A percentile compares a stretch with the other conserved stretches of the same genome.
phyloP scores from a whole-genome alignment of 2,888 invertebrate genomes.

The Erebia palarica region DNA sequence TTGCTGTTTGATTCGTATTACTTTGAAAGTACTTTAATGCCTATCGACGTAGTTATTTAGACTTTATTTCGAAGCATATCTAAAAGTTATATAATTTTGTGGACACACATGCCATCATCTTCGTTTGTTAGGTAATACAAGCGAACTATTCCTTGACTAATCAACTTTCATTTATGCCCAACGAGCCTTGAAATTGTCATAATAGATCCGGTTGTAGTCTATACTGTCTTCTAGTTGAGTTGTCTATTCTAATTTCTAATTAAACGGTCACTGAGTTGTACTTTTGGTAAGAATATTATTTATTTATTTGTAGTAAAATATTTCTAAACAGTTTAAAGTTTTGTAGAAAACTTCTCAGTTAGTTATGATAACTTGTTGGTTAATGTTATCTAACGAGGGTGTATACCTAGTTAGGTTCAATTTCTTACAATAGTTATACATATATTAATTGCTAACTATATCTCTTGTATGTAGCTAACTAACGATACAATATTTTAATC shows the following conservation, averaged over 20 bases:
- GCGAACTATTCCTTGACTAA: conserved; percentile 12
- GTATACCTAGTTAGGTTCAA: too few relatives aligned
- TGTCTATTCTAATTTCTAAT: background rate
- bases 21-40: too few relatives aligned
- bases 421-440: too few relatives aligned
- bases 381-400: too few relatives aligned
- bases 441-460: too few relatives aligned
- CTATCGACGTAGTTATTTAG: background rate
- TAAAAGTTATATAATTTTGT: conserved; percentile 24
- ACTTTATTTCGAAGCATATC: conserved; percentile 6
- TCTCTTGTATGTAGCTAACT: too few relatives aligned
- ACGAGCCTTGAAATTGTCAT: conserved; percentile 22
- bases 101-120: conserved; percentile 13
- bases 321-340: background rate
- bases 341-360: too few relatives aligned
- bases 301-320: background rate
- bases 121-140: conserved; percentile 22
- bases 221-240: conserved; percentile 11
- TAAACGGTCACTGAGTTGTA: conserved; percentile 9
- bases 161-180: conserved; percentile 26
- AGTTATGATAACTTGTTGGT: too few relatives aligned
- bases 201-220: conserved; percentile 15
- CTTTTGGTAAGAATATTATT: background rate
- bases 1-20: background rate
- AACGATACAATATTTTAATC: too few relatives aligned